A percentile compares a stretch with the other conserved stretches of the same genome.
Evolutionary conservation across 2,797 vertebrate species (phyloP).

Genomic region (Myripristis murdjan): DNA sequence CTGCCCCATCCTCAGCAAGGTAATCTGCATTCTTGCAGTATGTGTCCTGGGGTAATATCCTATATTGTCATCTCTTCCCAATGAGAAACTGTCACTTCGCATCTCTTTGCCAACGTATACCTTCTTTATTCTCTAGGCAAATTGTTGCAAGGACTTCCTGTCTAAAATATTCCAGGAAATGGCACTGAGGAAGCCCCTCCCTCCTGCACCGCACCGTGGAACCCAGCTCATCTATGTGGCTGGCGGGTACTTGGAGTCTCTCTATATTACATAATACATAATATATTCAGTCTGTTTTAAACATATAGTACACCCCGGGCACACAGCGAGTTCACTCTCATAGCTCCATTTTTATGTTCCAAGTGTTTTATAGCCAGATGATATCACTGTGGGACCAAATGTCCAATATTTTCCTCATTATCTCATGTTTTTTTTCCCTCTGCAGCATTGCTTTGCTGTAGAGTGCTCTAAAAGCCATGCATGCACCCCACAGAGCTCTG

Average conservation of each 20-base stretch:
- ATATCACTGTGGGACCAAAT: too few relatives aligned
- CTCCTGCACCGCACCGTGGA: constrained; percentile 84
- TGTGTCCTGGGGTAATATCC: neutral
- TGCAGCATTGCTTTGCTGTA: too few relatives aligned
- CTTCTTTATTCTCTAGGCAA: constrained; percentile 72
- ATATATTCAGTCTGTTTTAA: neutral
- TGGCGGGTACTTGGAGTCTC: constrained; percentile 75
- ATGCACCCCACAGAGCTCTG: too few relatives aligned
- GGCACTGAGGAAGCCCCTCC: constrained; percentile 84
- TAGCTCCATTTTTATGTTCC: too few relatives aligned
- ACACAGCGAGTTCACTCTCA: too few relatives aligned
- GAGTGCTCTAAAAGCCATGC: too few relatives aligned
- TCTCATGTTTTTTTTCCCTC: too few relatives aligned
- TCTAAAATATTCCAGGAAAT: constrained; percentile 92
- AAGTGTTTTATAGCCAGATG: too few relatives aligned
- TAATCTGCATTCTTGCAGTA: constrained; percentile 8
- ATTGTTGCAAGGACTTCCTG: constrained; percentile 89
- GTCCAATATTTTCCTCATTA: too few relatives aligned
- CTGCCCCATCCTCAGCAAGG: constrained; percentile 90
- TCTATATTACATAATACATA: neutral
- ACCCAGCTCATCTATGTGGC: constrained; percentile 88
- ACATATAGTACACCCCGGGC: neutral
- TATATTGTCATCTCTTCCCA: too few relatives aligned
- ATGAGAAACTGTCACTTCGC: neutral
- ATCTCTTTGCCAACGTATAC: neutral